Conservation (phyloP, 2,113 vertebrate genomes). For the Hydropotes inermis region DNA sequence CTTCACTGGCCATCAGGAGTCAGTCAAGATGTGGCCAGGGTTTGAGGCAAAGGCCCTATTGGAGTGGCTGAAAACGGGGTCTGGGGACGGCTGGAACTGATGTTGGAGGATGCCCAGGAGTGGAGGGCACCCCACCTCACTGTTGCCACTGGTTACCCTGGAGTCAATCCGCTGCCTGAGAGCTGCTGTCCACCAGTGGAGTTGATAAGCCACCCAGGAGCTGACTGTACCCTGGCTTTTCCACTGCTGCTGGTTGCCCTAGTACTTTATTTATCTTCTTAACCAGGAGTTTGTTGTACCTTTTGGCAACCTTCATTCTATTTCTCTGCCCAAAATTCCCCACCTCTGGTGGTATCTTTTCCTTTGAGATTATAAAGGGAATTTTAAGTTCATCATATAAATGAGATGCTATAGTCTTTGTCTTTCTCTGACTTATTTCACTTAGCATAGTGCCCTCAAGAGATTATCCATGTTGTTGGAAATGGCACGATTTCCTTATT, state of each 20-base stretch:
- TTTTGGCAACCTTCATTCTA: background rate
- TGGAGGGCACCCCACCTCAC: background rate
- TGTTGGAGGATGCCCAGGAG: background rate
- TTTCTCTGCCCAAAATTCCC: background rate
- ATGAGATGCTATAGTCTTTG: background rate
- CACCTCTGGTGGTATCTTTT: background rate
- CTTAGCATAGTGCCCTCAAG: background rate
- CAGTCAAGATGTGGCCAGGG: background rate
- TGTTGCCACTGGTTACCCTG: background rate
- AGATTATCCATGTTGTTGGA: background rate
- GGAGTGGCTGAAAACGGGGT: background rate
- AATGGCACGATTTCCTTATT: background rate
- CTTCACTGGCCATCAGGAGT: background rate
- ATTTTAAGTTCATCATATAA: background rate
- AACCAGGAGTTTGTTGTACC: background rate
- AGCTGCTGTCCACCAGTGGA: background rate
- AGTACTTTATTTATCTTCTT: background rate
- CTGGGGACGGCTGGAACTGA: background rate
- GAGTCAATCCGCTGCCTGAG: accelerated
- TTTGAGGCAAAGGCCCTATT: background rate
- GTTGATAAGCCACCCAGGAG: background rate
- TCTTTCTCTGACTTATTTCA: background rate
- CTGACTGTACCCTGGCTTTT: background rate
- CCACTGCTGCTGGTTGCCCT: background rate
- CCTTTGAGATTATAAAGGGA: background rate